Percentiles rank a stretch among this genome's conserved stretches.
phyloP scores from a whole-genome alignment of 2,888 invertebrate genomes.

The Iselma pallidipennis region DNA sequence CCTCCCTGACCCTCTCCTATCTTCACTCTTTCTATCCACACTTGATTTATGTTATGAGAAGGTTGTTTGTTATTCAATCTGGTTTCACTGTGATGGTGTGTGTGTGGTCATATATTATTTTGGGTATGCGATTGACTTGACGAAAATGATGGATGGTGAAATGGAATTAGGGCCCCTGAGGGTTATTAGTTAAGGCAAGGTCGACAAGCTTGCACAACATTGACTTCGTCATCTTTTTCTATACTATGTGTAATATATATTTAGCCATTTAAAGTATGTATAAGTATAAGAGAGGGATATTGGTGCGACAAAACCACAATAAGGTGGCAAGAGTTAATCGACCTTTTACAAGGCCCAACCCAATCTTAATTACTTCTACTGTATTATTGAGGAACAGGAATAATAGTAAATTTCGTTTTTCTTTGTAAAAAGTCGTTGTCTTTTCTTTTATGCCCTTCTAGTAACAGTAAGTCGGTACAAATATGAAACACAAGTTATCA shows the following conservation, averaged over 20 bases:
- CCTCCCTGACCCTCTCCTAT: too few species aligned
- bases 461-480: too few species aligned
- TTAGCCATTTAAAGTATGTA: too few species aligned
- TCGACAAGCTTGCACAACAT: slow-evolving; percentile 13
- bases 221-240: background rate
- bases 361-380: slow-evolving; percentile 2
- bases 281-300: background rate
- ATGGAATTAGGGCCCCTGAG: slow-evolving; percentile 2
- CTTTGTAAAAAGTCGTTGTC: too few species aligned
- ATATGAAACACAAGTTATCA: too few species aligned
- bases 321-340: slow-evolving; percentile 25
- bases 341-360: slow-evolving; percentile 12
- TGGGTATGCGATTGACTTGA: background rate
- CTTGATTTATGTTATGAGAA: too few species aligned
- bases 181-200: slow-evolving; percentile 7
- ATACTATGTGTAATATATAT: too few species aligned
- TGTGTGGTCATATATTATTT: too few species aligned
- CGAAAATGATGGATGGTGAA: background rate
- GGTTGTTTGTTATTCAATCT: too few species aligned
- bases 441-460: too few species aligned
- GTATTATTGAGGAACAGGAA: background rate
- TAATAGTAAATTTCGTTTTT: background rate
- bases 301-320: background rate
- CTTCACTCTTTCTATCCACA: too few species aligned
- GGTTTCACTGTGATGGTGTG: too few species aligned